Base-by-base conservation (phyloP, 2,113 vertebrate species). In the Gobius niger region DNA sequence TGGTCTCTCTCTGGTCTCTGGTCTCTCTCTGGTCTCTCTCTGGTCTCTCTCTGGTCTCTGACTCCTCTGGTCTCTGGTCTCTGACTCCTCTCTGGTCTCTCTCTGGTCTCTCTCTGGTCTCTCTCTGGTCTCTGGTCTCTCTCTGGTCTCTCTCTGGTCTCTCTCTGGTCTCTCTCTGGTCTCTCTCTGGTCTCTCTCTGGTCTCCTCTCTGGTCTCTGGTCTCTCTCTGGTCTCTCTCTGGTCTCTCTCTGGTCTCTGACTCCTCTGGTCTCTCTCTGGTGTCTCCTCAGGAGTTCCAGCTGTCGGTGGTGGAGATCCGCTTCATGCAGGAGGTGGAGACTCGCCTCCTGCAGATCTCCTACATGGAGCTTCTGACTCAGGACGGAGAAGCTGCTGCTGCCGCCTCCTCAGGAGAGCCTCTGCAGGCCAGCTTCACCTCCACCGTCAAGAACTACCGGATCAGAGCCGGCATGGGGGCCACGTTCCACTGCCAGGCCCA, bases 401-500 rank as follows among this genome's bases (percentile, higher is more conserved):
- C 95, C 13, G 81, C 94, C 68, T 74, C 92, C 47, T 90, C 95
- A 82, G 90, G 92, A 4, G 95, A 96, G 88, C 91, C 95, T n/a
- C 56, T 92, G 63, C 91, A 93, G 88, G 93, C 98, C n/a, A 85
- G 89, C 86, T 96, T 99, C 63, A 91, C 95, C 51, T 89, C 95
- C 47, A 91, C 92, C 7, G 82, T 99, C 63, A 99, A 98, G 77
- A 99, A 95, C 90, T 99, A 98, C 63, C 93, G 95, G 82, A 93
- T 96, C 73, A 87, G 95, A 82, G 97, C 97, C 75, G 97, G 97
- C 59, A 98, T 96, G 92, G 93, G 94, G 12, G 95, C 95, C 80
- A 98, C 96, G 7, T 99, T 99, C 87, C 95, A 97, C 87, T 99
- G 98, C 89, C 98, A 95, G 85, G 93, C 93, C 78, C 88, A 93